Base-by-base conservation (phyloP, 2,113 vertebrate species). In the Hypocryptadius cinnamomeus region DNA sequence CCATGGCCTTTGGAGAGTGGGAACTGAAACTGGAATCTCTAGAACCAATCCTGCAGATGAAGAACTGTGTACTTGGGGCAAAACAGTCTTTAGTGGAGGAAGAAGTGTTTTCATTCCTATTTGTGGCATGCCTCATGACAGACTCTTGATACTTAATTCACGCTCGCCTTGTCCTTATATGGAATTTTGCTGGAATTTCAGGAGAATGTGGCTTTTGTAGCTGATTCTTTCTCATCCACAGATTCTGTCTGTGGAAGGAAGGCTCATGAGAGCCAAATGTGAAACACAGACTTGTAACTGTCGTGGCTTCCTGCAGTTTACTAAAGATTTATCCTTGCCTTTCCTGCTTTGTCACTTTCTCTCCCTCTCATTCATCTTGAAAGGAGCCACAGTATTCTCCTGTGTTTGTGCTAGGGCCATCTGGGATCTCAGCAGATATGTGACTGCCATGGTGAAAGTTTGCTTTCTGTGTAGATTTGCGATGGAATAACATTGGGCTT, bases 401-500 rank as follows among this genome's bases (percentile, higher is more conserved):
- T 57, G 35, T 50, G 48, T 47, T 65, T 70, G 33, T 86, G 60
- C 53, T 83, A 33, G 65, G 51, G 19, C 15, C 9, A 6, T 40
- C 17, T 31, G 22, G 28, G 27, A 28, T 59, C 76, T 45, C 61
- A 83, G 79, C 37, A 57, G 69, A 9, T 47, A 5, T 8, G 16
- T 63, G 54, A 35, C 42, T 44, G 3, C 39, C 1, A 3, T 11
- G 21, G 12, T 94, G 57, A 95, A 85, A 60, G 11, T 68, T 79
- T 66, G n/a, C 57, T 87, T 82, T 93, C 87, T 86, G 23, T 76
- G 6, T 89, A 99, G 99, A 99, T 96, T 94, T 99, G 60, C 98
- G 99, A 72, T 99, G 99, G 99, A 99, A 99, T 96, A 99, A 98
- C 81, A 89, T 99, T 3, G 99, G 99, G 22, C 98, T 99, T 54